phyloP scores from a whole-genome alignment of 2,113 vertebrate species.

The Podarcis raffonei region DNA sequence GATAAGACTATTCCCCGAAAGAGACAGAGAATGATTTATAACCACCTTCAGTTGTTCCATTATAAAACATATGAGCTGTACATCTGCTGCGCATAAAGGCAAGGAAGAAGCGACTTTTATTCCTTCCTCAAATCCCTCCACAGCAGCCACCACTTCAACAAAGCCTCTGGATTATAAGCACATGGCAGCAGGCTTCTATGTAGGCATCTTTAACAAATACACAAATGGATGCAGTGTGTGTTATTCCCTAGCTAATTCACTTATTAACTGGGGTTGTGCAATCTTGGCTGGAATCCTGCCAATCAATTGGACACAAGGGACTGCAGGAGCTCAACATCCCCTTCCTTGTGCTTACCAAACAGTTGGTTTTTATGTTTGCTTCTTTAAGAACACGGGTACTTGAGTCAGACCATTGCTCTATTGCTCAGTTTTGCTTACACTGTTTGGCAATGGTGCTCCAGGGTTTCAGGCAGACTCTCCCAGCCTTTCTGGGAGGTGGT shows the following conservation, averaged over 20 bases:
- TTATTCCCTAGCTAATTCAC: constrained; percentile 63
- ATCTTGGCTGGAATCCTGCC: not conserved
- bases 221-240: too few species aligned
- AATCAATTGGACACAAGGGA: not conserved
- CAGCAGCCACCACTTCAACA: not conserved
- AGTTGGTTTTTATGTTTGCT: not conserved
- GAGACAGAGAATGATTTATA: not conserved
- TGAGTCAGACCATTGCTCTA: not conserved
- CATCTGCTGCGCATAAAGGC: not conserved
- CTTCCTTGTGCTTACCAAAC: not conserved
- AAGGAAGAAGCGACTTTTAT: not conserved
- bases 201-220: not conserved
- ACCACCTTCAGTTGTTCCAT: not conserved
- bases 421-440: too few species aligned
- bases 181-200: not conserved
- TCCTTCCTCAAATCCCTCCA: not conserved
- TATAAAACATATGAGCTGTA: not conserved
- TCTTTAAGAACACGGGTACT: not conserved
- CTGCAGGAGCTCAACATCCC: not conserved
- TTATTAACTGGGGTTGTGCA: not conserved
- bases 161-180: not conserved
- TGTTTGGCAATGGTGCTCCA: too few species aligned
- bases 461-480: too few species aligned
- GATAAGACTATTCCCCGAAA: not conserved
- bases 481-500: too few species aligned